Percentiles rank a stretch among this genome's conserved stretches.
These are phyloP conservation scores for Aythya baeri DNA, from an alignment of 2,113 vertebrate species.

Conservation along the genomic window DNA sequence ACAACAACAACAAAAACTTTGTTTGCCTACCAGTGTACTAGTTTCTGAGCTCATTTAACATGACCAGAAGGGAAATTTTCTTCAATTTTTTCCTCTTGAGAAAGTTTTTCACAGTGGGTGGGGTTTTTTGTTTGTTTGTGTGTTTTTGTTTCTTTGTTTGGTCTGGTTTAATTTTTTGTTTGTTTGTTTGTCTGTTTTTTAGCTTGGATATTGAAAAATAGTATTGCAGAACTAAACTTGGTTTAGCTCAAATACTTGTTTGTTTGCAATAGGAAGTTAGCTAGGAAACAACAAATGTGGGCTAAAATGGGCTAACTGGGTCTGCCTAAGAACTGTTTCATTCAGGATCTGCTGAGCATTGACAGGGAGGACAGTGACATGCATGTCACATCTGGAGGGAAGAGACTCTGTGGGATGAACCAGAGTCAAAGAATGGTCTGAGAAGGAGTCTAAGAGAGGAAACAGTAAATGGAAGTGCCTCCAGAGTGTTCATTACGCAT, in stretches of 20 bases:
- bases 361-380: neutral
- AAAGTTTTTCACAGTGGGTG: neutral
- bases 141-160: too few relatives aligned
- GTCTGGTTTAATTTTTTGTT: too few relatives aligned
- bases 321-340: neutral
- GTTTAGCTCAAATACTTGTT: neutral
- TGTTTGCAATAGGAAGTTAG: fast-evolving
- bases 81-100: neutral
- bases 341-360: neutral
- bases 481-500: neutral
- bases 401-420: neutral
- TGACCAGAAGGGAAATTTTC: neutral
- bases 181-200: neutral
- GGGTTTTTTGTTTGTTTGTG: too few relatives aligned
- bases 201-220: neutral
- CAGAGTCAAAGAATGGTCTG: neutral
- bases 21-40: neutral
- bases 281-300: neutral
- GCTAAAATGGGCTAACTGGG: neutral
- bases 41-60: neutral
- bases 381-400: neutral
- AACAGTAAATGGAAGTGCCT: neutral
- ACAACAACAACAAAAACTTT: neutral
- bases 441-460: neutral
- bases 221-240: neutral